Evolutionary conservation across 2,888 invertebrate genomes (phyloP), one percentile per base, ranked within the genome.

Genomic region (Dascillus cervinus): DNA sequence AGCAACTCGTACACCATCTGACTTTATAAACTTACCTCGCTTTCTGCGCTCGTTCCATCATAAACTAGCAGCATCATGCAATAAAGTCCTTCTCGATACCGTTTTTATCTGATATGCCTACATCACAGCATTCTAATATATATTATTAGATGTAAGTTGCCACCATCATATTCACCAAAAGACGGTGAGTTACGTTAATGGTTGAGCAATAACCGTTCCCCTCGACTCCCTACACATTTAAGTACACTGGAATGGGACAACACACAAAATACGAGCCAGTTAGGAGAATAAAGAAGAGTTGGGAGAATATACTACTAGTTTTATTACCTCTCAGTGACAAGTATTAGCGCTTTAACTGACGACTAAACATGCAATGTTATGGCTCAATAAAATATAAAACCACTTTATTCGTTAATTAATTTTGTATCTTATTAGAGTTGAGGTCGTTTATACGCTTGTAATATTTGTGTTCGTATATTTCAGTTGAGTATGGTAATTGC

Each of bases 121-220:
- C n/a, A n/a, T n/a, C n/a, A n/a, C n/a, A n/a, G n/a, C n/a, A 45
- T 43, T 34, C 43, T 37, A 37, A 37, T 41, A 39, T 46, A 43
- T 43, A 46, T 46, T 43, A 43, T 37, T n/a, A n/a, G n/a, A n/a
- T 38, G 41, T 39, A 44, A 41, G 46, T 49, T 48, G 40, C 44
- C 45, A 44, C 42, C 47, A 37, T 46, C 41, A 34, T 41, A 42
- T 43, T 47, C 47, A 47, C 50, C 53, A 55, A 53, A 54, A 52
- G 53, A 58, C 58, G 60, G 62, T 61, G 61, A 64, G 64, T 64
- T 63, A 63, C 61, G 50, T 62, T 64, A 62, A 64, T 62, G 62
- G 60, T 47, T 46, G 47, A 43, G 53, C 56, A 50, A 39, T 39
- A 60, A 58, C 58, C 55, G 56, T 56, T 51, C 58, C 58, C 55